These are phyloP conservation scores for Hestina assimilis DNA, from an alignment of 1,140 invertebrate species.

Conservation along the genomic window DNA sequence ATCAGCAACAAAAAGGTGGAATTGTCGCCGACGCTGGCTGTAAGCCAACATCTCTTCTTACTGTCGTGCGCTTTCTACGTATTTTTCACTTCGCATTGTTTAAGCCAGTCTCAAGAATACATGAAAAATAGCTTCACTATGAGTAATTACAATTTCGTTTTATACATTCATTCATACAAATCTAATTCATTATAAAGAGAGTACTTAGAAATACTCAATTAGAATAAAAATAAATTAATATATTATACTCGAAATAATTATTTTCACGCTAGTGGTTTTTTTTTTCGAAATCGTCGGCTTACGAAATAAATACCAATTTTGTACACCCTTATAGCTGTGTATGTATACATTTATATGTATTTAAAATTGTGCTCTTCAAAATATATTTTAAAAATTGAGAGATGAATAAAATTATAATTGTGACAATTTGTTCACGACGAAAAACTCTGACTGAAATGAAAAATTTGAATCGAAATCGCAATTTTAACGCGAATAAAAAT, in stretches of 20 bases:
- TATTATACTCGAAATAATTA: too few species aligned
- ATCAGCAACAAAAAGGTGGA: constrained; percentile 36
- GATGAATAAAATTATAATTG: not conserved
- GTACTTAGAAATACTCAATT: too few species aligned
- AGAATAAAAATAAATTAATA: too few species aligned
- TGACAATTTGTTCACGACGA: not conserved
- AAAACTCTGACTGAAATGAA: too few species aligned
- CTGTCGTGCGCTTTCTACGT: constrained; percentile 18
- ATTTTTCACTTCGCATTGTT: constrained; percentile 29
- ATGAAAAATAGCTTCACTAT: constrained; percentile 25
- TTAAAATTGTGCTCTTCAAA: not conserved
- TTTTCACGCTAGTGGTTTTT: too few species aligned
- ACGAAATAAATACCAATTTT: too few species aligned
- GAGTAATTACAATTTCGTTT: constrained; percentile 9
- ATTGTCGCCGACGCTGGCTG: constrained; percentile 39
- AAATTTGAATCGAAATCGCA: too few species aligned
- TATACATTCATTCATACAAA: too few species aligned
- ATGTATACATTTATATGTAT: too few species aligned
- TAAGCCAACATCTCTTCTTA: constrained; percentile 28
- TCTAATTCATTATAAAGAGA: too few species aligned
- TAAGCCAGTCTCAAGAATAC: constrained; percentile 18
- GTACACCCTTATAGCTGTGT: too few species aligned
- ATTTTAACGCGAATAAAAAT: not conserved
- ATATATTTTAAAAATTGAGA: not conserved
- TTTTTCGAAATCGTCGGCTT: too few species aligned